Base-by-base conservation (phyloP, 2,888 invertebrate genomes). In the Eupithecia abbreviata region DNA sequence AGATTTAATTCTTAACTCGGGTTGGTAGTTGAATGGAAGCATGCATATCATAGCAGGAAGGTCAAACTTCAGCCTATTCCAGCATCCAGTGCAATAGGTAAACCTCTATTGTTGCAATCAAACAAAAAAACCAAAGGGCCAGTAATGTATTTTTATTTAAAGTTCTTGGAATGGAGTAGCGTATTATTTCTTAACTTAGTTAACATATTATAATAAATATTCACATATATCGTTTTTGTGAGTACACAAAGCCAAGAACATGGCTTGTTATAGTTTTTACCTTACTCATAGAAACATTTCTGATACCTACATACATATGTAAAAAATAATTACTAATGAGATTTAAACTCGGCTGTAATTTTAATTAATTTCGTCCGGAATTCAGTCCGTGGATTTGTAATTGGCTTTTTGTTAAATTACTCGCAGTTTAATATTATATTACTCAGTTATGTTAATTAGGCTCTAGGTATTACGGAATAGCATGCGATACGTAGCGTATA, bases 401-500 rank as follows among this genome's bases (percentile, higher is more conserved):
- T 69, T 70, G n/a, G 49, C 65, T 69, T 70, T 74, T 70, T 70
- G 49, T n/a, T n/a, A 41, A 58, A 51, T 68, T 47, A n/a, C 49
- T 47, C n/a, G 0, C 68, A 9, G 47, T 68, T n/a, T 68, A 55
- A 55, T 55, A 67, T 18, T 5, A 45, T 51, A 49, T 42, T 30
- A 51, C 42, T 18, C 13, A 55, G 30, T 69, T 69, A 69, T 69
- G 69, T 47, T 70, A 71, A 71, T 74, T 49, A 71, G 45, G 62
- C 30, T 18, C 43, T 43, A 58, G 55, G 18, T 71, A 43, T 58
- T 69, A 69, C 45, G 58, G 58, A 73, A 69, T 67, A 76, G 80
- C 79, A 81, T 81, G 81, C 30, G 70, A 73, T 73, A 62, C 62
- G 70, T 76, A 78, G 73, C 47, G 10, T 30, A 72, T 30, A 73